Base-by-base conservation (phyloP, 2,888 invertebrate species). In the Drosophila putrida region DNA sequence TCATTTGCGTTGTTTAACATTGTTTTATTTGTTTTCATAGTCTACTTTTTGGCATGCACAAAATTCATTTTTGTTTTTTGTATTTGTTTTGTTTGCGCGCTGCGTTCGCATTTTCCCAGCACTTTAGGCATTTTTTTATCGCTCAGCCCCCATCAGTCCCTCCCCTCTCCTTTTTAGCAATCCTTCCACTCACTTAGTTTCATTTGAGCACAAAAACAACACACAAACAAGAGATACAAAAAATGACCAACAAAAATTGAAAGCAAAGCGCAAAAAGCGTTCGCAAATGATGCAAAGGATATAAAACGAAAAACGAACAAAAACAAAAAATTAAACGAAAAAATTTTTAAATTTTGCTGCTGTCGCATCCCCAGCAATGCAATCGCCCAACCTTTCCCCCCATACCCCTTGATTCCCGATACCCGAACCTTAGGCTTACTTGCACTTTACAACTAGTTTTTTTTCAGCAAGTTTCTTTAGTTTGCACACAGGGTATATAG, bases 181-280 rank as follows among this genome's bases (percentile, higher is more conserved):
- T 38, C 44, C 69, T 75, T 75, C 70, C 75, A 75, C 88, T 82
- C 80, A 85, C 83, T 88, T 85, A 86, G 82, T 80, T 88, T 88
- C 88, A 82, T 88, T 82, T 80, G 63, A 28, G 49, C 36, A 65
- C 57, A 64, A 71, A 75, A 74, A 71, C 71, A 67, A 72, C 53
- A 62, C 58, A 60, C 65, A 63, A 57, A 54, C 13, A 53, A 25
- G 28, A 38, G 35, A 72, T 64, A 53, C 15, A 70, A 44, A 46
- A 77, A 69, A 33, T 58, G 20, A 27, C 60, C 28, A 31, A 55
- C 55, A 50, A 57, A 58, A 50, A 41, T 60, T 28, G 25, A 67
- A 57, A 68, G 61, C 75, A 75, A 61, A 75, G 72, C 58, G 51
- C 75, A 77, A 77, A 76, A 73, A 72, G 67, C 68, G 57, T 70